phyloP scores from a whole-genome alignment of 2,113 vertebrate genomes.

The Alligator sinensis region DNA sequence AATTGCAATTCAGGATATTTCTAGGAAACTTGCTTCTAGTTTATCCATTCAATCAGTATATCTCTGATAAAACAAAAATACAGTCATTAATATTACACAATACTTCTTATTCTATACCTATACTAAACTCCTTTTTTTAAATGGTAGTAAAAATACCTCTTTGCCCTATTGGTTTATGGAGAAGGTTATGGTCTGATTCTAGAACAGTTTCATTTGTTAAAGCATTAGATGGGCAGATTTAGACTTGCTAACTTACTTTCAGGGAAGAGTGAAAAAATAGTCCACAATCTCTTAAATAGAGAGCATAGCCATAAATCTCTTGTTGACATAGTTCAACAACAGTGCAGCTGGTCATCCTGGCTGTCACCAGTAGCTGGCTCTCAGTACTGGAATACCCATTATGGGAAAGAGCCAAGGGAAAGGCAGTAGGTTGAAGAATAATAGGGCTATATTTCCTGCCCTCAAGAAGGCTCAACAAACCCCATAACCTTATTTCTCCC shows the following conservation, averaged over 20 bases:
- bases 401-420: background rate
- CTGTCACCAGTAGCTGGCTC: background rate
- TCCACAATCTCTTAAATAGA: background rate
- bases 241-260: background rate
- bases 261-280: background rate
- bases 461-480: background rate
- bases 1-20: conserved; percentile 26
- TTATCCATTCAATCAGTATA: conserved; percentile 15
- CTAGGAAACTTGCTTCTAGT: background rate
- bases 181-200: background rate
- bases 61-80: background rate
- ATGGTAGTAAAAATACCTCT: background rate
- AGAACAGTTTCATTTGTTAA: background rate
- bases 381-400: background rate
- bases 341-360: background rate
- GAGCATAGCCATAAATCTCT: background rate
- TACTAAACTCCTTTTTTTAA: background rate
- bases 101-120: background rate
- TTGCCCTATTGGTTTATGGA: background rate
- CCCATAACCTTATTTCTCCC: background rate
- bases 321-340: background rate
- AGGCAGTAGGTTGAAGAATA: background rate
- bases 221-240: background rate
- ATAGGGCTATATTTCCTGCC: background rate
- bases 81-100: background rate